Percentiles rank a stretch among this genome's conserved stretches.
These are phyloP conservation scores for Mustelus asterias DNA, from an alignment of 2,113 vertebrate species.

Conservation along the genomic window DNA sequence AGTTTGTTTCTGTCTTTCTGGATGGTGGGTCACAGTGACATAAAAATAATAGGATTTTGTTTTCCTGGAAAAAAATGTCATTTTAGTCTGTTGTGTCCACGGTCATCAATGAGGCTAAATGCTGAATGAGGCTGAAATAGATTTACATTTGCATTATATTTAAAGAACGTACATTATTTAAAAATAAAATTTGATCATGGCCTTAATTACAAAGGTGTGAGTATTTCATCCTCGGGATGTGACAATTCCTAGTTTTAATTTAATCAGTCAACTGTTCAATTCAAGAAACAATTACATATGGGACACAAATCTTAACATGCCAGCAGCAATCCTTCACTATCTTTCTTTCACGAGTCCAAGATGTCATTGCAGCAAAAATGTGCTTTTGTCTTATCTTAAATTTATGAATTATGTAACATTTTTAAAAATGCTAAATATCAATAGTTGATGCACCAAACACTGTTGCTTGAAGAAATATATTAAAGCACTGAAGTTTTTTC, in stretches of 20 bases:
- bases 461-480: neutral
- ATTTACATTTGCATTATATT: neutral
- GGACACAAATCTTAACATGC: neutral
- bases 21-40: neutral
- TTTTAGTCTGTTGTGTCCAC: too few species aligned
- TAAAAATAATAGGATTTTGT: neutral
- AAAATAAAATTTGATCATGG: neutral
- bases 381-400: neutral
- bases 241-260: neutral
- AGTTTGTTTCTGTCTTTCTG: neutral
- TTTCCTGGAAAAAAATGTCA: neutral
- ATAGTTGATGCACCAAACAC: neutral
- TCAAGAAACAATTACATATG: neutral
- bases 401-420: neutral
- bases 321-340: neutral
- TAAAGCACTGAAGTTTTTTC: neutral
- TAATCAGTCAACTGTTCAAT: neutral
- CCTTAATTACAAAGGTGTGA: neutral
- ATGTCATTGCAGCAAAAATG: neutral
- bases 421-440: too few species aligned
- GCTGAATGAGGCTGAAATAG: too few species aligned
- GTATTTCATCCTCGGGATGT: neutral
- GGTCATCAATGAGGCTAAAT: neutral
- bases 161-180: neutral
- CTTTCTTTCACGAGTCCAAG: neutral